Evolutionary conservation across 2,888 invertebrate species (phyloP), one percentile per base, ranked within the genome.

Genomic region (Masnerella sp.): DNA sequence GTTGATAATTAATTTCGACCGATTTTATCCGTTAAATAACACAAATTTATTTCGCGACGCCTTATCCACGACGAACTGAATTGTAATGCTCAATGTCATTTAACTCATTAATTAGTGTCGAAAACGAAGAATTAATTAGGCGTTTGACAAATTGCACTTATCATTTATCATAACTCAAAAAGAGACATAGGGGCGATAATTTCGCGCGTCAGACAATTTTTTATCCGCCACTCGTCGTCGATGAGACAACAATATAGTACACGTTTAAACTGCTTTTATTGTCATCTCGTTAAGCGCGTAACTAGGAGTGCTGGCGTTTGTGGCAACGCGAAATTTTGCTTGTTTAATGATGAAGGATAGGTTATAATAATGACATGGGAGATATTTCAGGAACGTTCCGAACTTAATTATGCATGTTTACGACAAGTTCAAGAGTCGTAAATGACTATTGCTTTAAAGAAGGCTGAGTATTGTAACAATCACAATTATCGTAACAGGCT

Each of bases 291-390:
- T 74, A 69, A 75, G 71, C 54, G 32, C 47, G 47, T 45, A 75
- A 71, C 70, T 58, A 47, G 62, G 36, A 69, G 59, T 76, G 71
- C 42, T 25, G 68, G 54, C 68, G 72, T 76, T 77, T 76, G 71
- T 12, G 52, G 70, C 47, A 54, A 64, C 28, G 51, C 71, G 58
- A 77, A 76, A 73, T 73, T 74, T 69, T 28, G 70, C 51, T 70
- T 64, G 62, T 76, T 76, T 75, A 70, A 75, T 73, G 71, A 68
- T 51, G 76, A 61, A 75, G 69, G 65, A 74, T 67, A 64, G 67
- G 47, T 54, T 42, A 69, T 51, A 75, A 75, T 72, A 72, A 72
- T 71, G 68, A 69, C 69, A 71, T 17, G 58, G 42, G 71, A 62
- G 75, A 75, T 68, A 71, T 75, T 71, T 75, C 62, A 62, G 74